phyloP scores from a whole-genome alignment of 2,888 invertebrate species.

The Elgonia sp. region DNA sequence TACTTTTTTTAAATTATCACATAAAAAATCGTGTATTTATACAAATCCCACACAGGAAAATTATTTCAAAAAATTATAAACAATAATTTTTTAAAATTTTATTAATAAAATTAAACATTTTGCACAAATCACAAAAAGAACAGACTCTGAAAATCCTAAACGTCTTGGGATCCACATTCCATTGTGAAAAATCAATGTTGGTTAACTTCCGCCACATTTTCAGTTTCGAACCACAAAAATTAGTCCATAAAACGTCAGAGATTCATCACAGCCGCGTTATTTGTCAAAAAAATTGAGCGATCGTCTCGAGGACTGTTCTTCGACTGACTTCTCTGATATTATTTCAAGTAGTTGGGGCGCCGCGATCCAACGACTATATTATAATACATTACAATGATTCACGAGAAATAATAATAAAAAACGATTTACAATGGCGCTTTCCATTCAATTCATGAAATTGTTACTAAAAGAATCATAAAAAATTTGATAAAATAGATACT shows the following conservation, averaged over 20 bases:
- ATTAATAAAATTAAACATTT: neutral
- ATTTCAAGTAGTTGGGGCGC: constrained; percentile 49
- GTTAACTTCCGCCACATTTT: constrained; percentile 81
- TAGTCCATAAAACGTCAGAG: neutral
- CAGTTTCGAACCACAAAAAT: constrained; percentile 70
- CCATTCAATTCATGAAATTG: neutral
- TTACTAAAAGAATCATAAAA: neutral
- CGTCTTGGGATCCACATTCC: constrained; percentile 80
- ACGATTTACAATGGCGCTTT: neutral
- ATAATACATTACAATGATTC: constrained; percentile 46
- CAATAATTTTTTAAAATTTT: too few relatives aligned
- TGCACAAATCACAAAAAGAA: constrained; percentile 24
- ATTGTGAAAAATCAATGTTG: constrained; percentile 79
- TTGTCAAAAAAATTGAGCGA: constrained; percentile 56
- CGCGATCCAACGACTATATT: constrained; percentile 49
- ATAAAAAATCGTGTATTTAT: too few relatives aligned
- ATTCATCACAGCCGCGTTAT: constrained; percentile 24
- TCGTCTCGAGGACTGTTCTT: constrained; percentile 55
- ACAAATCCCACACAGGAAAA: too few relatives aligned
- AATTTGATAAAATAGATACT: too few relatives aligned
- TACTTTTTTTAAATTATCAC: too few relatives aligned
- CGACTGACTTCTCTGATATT: constrained; percentile 69
- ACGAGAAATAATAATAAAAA: constrained; percentile 31
- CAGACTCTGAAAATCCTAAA: constrained; percentile 82
- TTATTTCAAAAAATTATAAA: too few relatives aligned